phyloP scores from a whole-genome alignment of 2,113 vertebrate genomes.

The Tragelaphus strepsiceros region DNA sequence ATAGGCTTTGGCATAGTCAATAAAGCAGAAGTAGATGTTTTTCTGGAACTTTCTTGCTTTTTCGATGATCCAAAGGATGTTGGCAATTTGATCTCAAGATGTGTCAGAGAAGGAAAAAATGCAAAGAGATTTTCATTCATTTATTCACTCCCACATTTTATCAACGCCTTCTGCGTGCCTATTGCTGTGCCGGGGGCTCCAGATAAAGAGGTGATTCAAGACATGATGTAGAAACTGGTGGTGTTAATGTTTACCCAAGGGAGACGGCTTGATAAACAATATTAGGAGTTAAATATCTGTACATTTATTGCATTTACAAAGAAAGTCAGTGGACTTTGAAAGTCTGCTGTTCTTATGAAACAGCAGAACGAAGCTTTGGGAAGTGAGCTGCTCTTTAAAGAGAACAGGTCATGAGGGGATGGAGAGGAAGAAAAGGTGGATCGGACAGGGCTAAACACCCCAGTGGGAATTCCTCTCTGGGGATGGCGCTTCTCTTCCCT shows the following conservation, averaged over 20 bases:
- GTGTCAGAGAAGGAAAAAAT: not conserved
- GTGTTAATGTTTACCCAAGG: not conserved
- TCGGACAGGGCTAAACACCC: accelerated
- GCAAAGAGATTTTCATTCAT: not conserved
- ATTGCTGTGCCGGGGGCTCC: accelerated
- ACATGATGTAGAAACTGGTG: not conserved
- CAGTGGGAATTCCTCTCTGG: not conserved
- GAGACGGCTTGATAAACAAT: not conserved
- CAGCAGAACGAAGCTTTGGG: not conserved
- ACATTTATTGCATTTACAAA: not conserved
- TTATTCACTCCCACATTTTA: not conserved
- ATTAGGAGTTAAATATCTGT: not conserved
- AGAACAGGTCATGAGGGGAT: not conserved
- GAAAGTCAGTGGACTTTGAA: not conserved
- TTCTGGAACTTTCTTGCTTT: not conserved
- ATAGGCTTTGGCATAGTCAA: not conserved
- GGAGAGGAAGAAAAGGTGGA: not conserved
- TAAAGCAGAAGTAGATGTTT: not conserved
- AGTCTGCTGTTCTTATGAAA: not conserved
- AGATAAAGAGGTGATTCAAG: not conserved
- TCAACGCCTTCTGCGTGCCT: not conserved
- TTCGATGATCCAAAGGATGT: not conserved
- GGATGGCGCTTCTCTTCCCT: not conserved
- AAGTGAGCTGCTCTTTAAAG: not conserved
- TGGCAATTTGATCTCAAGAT: not conserved